Percentiles rank a stretch among this genome's conserved stretches.
Evolutionary conservation across 1,140 invertebrate genomes (phyloP).

Genomic region (Heterodera schachtii): DNA sequence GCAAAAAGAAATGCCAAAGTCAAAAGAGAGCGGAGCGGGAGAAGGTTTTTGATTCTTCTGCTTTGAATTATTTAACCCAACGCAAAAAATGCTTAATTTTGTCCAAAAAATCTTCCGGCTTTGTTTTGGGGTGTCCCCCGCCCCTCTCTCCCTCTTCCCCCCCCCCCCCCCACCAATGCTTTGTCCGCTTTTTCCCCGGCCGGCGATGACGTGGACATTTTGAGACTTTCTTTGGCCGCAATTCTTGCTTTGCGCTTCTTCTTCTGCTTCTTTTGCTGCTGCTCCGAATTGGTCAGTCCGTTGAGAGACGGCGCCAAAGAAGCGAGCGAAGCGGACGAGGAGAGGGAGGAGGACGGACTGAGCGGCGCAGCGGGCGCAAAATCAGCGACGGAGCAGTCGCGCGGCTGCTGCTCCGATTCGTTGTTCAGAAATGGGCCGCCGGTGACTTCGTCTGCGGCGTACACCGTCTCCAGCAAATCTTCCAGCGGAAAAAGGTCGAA

Average conservation of each 20-base stretch:
- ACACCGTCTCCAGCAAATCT: conserved; percentile 50
- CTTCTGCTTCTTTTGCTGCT: conserved; percentile 17
- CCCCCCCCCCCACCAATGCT: neutral
- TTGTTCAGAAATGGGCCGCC: conserved; percentile 1
- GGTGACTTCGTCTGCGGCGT: conserved; percentile 32
- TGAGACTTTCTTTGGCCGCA: neutral
- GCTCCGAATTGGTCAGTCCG: neutral
- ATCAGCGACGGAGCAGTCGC: too few species aligned
- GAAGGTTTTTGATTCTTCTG: too few species aligned
- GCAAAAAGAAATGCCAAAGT: neutral
- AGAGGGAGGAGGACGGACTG: conserved; percentile 4
- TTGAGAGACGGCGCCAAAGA: neutral
- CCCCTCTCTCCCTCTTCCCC: too few species aligned
- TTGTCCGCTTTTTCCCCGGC: conserved; percentile 4
- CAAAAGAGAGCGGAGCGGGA: neutral
- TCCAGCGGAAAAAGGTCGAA: conserved; percentile 56
- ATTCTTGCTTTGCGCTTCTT: conserved; percentile 39
- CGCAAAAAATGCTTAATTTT: too few species aligned
- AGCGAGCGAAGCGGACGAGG: neutral
- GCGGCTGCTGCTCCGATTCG: neutral
- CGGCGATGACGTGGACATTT: conserved; percentile 1
- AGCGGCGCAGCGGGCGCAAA: neutral
- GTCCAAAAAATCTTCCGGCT: too few species aligned
- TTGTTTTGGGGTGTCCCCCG: too few species aligned
- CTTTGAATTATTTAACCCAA: too few species aligned